Evolutionary conservation across 2,888 invertebrate genomes (phyloP).

Genomic region (Drosophila kokeensis): DNA sequence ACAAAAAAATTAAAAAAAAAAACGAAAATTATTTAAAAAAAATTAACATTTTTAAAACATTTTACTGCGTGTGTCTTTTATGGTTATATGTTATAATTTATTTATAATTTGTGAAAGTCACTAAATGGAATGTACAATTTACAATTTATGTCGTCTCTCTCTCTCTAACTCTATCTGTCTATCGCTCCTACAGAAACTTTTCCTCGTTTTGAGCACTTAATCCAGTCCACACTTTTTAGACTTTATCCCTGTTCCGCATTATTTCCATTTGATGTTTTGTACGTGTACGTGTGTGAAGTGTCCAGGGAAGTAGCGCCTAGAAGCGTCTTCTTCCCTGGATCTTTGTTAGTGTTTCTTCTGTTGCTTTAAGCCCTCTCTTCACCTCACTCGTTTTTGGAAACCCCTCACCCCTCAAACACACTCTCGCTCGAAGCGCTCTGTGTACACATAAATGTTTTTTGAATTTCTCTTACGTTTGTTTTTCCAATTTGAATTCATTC

Average conservation of each 20-base stretch:
- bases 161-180: conserved; percentile 13
- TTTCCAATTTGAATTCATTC: conserved; percentile 17
- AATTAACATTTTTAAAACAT: conserved; percentile 28
- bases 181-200: conserved; percentile 19
- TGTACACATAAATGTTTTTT: conserved; percentile 33
- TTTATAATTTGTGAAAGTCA: conserved; percentile 34
- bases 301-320: conserved; percentile 12
- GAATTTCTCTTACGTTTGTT: conserved; percentile 39
- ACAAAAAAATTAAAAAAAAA: conserved; percentile 54
- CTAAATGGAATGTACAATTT: conserved; percentile 56
- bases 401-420: conserved; percentile 22
- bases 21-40: conserved; percentile 17
- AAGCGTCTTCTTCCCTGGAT: conserved; percentile 4
- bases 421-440: conserved; percentile 36
- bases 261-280: conserved; percentile 52
- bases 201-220: conserved; percentile 47
- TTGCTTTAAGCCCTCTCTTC: conserved; percentile 32
- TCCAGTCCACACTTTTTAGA: conserved; percentile 44
- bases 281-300: conserved; percentile 14
- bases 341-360: conserved; percentile 28
- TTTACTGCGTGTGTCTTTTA: conserved; percentile 52
- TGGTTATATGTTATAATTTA: conserved; percentile 38
- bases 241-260: conserved; percentile 42
- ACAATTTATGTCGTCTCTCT: conserved; percentile 48
- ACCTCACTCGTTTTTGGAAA: conserved; percentile 35